Evolutionary conservation across 1,140 invertebrate genomes (phyloP).

Genomic region (Pogonomyrmex californicus): DNA sequence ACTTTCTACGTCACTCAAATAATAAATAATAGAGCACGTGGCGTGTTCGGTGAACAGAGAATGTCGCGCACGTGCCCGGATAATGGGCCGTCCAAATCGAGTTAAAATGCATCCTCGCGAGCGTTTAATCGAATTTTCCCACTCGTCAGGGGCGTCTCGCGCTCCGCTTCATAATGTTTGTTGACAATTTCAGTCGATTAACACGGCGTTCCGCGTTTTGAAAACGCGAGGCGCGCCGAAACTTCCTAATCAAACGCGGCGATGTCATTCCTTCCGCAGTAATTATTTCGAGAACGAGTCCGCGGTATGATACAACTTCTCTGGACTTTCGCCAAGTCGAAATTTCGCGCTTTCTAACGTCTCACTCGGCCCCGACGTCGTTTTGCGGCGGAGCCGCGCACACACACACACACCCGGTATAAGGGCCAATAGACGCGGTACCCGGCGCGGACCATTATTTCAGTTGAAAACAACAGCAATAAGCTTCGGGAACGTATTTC

Average conservation of each 20-base stretch:
- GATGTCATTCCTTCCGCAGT: constrained; percentile 50
- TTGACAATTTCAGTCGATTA: constrained; percentile 42
- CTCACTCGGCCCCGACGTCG: constrained; percentile 28
- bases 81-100: constrained; percentile 53
- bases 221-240: constrained; percentile 29
- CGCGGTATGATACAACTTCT: constrained; percentile 49
- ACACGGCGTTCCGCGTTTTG: constrained; percentile 5
- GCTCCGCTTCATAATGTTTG: constrained; percentile 14
- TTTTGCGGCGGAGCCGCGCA: neutral
- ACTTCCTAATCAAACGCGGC: constrained; percentile 32
- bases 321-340: constrained; percentile 50
- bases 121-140: constrained; percentile 36
- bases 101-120: constrained; percentile 52
- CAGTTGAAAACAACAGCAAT: constrained; percentile 85
- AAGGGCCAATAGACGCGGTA: constrained; percentile 40
- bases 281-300: constrained; percentile 57
- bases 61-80: constrained; percentile 71
- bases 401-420: constrained; percentile 49
- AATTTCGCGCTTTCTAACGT: constrained; percentile 52
- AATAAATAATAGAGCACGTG: constrained; percentile 71
- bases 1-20: constrained; percentile 28
- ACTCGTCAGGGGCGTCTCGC: constrained; percentile 1
- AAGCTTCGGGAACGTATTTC: constrained; percentile 81
- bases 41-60: constrained; percentile 59
- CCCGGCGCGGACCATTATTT: constrained; percentile 75